These are phyloP conservation scores for Apodemia hepburni DNA, from an alignment of 2,888 invertebrate species.

Conservation along the genomic window DNA sequence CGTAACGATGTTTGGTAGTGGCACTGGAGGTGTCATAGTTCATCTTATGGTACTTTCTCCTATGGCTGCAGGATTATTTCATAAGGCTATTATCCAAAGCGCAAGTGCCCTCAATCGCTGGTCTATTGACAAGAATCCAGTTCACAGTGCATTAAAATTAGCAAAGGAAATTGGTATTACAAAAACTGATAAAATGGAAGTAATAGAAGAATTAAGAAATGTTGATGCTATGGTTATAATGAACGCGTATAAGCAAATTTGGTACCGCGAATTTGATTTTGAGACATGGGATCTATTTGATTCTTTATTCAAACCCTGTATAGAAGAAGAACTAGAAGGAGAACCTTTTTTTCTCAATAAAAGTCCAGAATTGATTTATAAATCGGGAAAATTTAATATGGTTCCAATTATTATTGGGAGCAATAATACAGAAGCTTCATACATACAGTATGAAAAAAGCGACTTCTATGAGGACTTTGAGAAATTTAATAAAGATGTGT, in stretches of 20 bases:
- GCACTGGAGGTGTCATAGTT: conserved; percentile 65
- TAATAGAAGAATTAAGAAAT: conserved; percentile 53
- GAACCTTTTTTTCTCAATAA: conserved; percentile 61
- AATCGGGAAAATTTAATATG: conserved; percentile 62
- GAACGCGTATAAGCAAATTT: conserved; percentile 37
- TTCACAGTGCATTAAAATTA: conserved; percentile 45
- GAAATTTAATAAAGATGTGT: conserved; percentile 51
- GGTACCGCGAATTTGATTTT: conserved; percentile 20
- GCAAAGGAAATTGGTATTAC: conserved; percentile 52
- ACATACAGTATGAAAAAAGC: conserved; percentile 44
- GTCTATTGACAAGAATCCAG: conserved; percentile 34
- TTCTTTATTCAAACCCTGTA: conserved; percentile 59
- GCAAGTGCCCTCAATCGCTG: conserved; percentile 64
- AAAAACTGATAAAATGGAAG: conserved; percentile 45
- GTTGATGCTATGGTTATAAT: conserved; percentile 48
- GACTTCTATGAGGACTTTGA: conserved; percentile 54
- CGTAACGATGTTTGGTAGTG: conserved; percentile 70
- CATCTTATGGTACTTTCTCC: conserved; percentile 72
- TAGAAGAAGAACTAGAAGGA: conserved; percentile 67
- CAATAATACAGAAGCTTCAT: conserved; percentile 56
- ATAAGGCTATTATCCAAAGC: conserved; percentile 69
- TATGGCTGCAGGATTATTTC: conserved; percentile 66
- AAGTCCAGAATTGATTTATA: conserved; percentile 35
- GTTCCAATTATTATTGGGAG: conserved; percentile 69
- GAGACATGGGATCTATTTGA: conserved; percentile 45